Percentiles rank a stretch among this genome's conserved stretches.
These are phyloP conservation scores for Nematostella vectensis DNA, from an alignment of 92 coral and sea anemone genomes.

Conservation along the genomic window DNA sequence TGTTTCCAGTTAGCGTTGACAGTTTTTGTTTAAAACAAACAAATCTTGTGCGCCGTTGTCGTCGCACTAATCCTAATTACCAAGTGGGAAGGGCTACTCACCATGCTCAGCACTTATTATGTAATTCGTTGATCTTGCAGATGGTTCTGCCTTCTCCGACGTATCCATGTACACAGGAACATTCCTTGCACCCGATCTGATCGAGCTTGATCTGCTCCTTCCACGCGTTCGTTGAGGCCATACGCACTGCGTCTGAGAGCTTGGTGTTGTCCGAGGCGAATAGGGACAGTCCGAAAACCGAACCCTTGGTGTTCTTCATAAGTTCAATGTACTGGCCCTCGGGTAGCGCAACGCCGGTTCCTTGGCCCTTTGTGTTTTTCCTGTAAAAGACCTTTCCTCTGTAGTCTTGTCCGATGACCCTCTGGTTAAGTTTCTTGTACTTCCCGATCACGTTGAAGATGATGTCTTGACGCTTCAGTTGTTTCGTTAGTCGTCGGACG, in stretches of 20 bases:
- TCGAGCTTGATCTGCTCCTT: conserved; percentile 86
- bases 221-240: conserved; percentile 51
- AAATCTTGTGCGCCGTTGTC: too few species aligned
- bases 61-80: neutral
- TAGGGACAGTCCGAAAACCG: conserved; percentile 63
- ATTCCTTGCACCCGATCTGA: conserved; percentile 76
- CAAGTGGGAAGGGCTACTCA: conserved; percentile 14
- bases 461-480: conserved; percentile 70
- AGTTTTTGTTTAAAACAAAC: too few species aligned
- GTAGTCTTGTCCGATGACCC: conserved; percentile 61
- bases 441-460: conserved; percentile 86
- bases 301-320: conserved; percentile 69
- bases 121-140: conserved; percentile 85
- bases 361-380: conserved; percentile 33
- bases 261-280: conserved; percentile 41
- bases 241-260: conserved; percentile 29
- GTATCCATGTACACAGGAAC: conserved; percentile 77
- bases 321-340: conserved; percentile 62
- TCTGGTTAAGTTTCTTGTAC: conserved; percentile 50
- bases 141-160: conserved; percentile 72
- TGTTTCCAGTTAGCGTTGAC: too few species aligned
- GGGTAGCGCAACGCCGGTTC: conserved; percentile 44
- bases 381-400: conserved; percentile 55
- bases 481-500: conserved; percentile 38
- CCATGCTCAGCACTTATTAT: conserved; percentile 82